Percentiles rank a stretch among this genome's conserved stretches.
These are phyloP conservation scores for Lamellibrachia columna DNA, from an alignment of 2,888 invertebrate genomes.

Conservation along the genomic window DNA sequence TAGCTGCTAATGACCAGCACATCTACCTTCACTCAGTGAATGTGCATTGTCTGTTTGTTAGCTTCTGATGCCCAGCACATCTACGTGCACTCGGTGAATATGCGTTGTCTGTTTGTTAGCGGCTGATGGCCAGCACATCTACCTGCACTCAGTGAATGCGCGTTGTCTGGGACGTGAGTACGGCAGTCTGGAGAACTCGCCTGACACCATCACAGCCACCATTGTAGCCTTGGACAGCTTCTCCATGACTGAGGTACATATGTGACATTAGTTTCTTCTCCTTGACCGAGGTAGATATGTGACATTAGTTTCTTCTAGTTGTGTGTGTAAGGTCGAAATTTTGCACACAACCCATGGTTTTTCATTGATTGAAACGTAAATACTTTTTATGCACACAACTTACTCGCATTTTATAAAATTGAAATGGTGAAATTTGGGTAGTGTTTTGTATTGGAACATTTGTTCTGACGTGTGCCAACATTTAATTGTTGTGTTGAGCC, in stretches of 20 bases:
- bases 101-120: constrained; percentile 69
- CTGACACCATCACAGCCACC: constrained; percentile 76
- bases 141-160: constrained; percentile 88
- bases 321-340: neutral
- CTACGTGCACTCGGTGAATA: neutral
- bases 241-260: constrained; percentile 78
- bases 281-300: constrained; percentile 70
- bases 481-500: neutral
- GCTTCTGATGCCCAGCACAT: neutral
- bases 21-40: too few species aligned
- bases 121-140: constrained; percentile 90
- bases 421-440: neutral
- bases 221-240: constrained; percentile 89
- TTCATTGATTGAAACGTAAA: neutral
- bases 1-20: too few species aligned
- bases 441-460: neutral
- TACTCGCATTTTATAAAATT: neutral
- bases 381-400: neutral
- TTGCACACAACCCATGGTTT: neutral
- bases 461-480: neutral
- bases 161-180: constrained; percentile 88
- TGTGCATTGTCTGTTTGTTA: too few species aligned
- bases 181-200: constrained; percentile 82
- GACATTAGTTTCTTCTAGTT: neutral
- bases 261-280: neutral